These are phyloP conservation scores for Microctenopoma steveboyesi DNA, from an alignment of 2,797 vertebrate genomes.

Conservation along the genomic window DNA sequence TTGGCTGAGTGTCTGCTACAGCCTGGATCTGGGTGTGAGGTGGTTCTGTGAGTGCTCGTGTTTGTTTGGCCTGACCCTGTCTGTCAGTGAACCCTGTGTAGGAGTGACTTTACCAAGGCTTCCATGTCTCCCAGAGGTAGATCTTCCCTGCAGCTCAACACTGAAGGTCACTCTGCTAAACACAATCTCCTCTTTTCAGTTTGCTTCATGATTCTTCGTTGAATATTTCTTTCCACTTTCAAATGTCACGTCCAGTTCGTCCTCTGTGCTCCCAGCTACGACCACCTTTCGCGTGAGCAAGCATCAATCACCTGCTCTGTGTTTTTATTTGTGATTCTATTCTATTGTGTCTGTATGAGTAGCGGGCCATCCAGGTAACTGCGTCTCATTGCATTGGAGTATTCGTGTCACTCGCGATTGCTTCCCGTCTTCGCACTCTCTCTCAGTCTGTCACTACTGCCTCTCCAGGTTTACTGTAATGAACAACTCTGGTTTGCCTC, in stretches of 20 bases:
- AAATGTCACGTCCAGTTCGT: constrained; percentile 19
- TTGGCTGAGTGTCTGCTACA: constrained; percentile 51
- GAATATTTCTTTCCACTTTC: constrained; percentile 28
- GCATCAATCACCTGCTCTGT: constrained; percentile 9
- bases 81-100: constrained; percentile 52
- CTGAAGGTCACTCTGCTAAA: constrained; percentile 73
- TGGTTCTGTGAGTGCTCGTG: constrained; percentile 32
- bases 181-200: constrained; percentile 37
- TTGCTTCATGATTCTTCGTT: constrained; percentile 19
- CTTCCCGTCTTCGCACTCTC: constrained; percentile 56
- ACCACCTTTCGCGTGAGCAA: constrained; percentile 62
- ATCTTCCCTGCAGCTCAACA: constrained; percentile 58
- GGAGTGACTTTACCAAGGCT: constrained; percentile 73
- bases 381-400: constrained; percentile 69
- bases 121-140: constrained; percentile 64
- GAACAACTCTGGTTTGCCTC: constrained; percentile 74
- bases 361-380: constrained; percentile 57
- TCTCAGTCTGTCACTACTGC: constrained; percentile 70
- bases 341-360: constrained; percentile 31
- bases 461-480: constrained; percentile 73
- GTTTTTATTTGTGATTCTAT: constrained; percentile 39
- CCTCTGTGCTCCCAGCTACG: constrained; percentile 47
- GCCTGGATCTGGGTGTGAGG: constrained; percentile 45
- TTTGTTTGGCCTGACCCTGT: constrained; percentile 53
- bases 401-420: constrained; percentile 74